Base-by-base conservation (phyloP, 2,888 invertebrate genomes). In the Perithous albicinctus region DNA sequence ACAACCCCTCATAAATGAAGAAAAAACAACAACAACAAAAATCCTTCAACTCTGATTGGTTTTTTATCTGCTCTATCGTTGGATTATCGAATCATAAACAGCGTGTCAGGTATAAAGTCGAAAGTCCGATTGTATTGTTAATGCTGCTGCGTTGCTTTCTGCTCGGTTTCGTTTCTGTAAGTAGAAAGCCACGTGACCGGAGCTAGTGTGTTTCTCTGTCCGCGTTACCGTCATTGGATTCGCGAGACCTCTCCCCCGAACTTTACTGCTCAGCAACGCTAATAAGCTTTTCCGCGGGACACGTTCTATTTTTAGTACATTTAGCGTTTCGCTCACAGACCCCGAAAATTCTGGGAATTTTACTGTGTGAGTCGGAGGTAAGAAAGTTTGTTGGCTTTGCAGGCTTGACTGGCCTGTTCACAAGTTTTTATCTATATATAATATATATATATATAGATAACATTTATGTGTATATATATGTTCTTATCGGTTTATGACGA, bases 161-260 rank as follows among this genome's bases (percentile, higher is more conserved):
- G 32, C 8, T 32, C 59, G 59, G 32, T 8, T 29, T 76, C 59
- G 64, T 54, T 56, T 15, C 15, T 15, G n/a, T n/a, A 46, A 29
- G 78, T 64, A 66, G n/a, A n/a, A n/a, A n/a, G 23, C 69, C 80
- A 80, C 76, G 80, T 80, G 80, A 80, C 64, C 70, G 61, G 41
- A 32, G 35, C 26, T 7, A 61, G 59, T 20, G 59, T 48, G 32
- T 51, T 20, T 43, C 63, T 7, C n/a, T n/a, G n/a, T n/a, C n/a
- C 46, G 41, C n/a, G 51, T 70, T 70, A 75, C 76, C 64, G 56
- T 69, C 56, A 29, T 35, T 32, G 78, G 20, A 35, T 41, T 51
- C 51, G 51, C 41, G 38, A 63, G n/a, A 63, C 18, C 23, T 35
- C 35, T 35, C 8, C 18, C n/a, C 32, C 63, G 20, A 32, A 46